Conservation (phyloP, 2,888 invertebrate species). For the Callosobruchus maculatus region DNA sequence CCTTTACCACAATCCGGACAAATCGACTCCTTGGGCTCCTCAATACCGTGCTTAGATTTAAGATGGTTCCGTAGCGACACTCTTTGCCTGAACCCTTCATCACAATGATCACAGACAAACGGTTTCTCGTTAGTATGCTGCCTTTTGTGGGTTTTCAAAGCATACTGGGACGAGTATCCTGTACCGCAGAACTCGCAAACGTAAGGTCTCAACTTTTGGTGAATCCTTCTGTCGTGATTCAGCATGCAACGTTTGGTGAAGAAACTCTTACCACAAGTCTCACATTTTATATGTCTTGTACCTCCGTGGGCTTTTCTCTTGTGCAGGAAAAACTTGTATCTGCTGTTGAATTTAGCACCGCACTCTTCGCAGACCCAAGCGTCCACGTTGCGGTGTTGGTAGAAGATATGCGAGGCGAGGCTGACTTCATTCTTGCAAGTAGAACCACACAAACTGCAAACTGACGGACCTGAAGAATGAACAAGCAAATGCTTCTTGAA, state of each 20-base stretch:
- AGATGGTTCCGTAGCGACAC: constrained; percentile 35
- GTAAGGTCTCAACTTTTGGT: constrained; percentile 21
- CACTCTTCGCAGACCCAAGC: constrained; percentile 37
- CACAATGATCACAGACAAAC: too few relatives aligned
- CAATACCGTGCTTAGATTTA: constrained; percentile 34
- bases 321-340: constrained; percentile 35
- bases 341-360: constrained; percentile 32
- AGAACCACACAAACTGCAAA: constrained; percentile 37
- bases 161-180: constrained; percentile 30
- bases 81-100: constrained; percentile 33
- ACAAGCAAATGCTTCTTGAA: constrained; percentile 32
- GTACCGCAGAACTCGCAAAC: constrained; percentile 31
- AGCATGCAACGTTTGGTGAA: constrained; percentile 28
- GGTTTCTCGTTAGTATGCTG: too few relatives aligned
- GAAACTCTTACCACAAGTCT: constrained; percentile 31
- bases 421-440: constrained; percentile 39
- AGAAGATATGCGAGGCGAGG: constrained; percentile 38
- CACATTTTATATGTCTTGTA: constrained; percentile 31
- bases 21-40: constrained; percentile 27
- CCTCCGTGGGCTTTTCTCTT: constrained; percentile 36
- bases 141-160: too few relatives aligned
- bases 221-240: constrained; percentile 24
- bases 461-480: constrained; percentile 28
- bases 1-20: constrained; percentile 34
- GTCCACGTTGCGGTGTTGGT: constrained; percentile 35